Conservation (phyloP, 1,140 invertebrate genomes). For the Contarinia nasturtii region DNA sequence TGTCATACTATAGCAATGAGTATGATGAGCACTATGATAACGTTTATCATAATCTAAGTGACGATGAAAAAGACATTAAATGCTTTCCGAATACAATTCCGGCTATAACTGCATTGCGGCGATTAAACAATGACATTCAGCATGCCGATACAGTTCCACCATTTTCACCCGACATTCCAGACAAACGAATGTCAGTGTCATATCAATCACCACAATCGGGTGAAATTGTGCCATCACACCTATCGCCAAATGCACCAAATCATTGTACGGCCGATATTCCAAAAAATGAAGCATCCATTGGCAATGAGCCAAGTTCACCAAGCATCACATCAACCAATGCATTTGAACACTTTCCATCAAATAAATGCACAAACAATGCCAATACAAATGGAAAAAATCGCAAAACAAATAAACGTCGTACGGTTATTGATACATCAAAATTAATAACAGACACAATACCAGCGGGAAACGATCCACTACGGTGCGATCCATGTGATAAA, state of each 20-base stretch:
- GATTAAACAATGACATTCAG: neutral
- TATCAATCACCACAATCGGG: neutral
- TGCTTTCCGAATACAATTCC: neutral
- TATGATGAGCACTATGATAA: too few species aligned
- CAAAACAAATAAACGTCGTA: neutral
- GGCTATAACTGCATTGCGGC: neutral
- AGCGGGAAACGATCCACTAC: conserved; percentile 23
- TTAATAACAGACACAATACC: conserved; percentile 5
- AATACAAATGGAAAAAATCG: conserved; percentile 4
- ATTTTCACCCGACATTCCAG: conserved; percentile 2
- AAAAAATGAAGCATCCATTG: conserved; percentile 3
- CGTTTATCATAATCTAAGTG: neutral
- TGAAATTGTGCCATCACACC: neutral
- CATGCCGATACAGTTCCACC: neutral
- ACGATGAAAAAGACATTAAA: neutral
- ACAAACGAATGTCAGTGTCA: neutral
- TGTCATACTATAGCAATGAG: too few species aligned
- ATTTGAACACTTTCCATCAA: neutral
- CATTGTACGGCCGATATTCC: conserved; percentile 1
- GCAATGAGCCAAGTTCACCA: neutral
- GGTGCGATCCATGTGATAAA: conserved; percentile 68
- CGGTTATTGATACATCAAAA: neutral
- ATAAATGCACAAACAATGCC: neutral
- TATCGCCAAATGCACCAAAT: neutral
- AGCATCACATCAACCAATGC: neutral